Evolutionary conservation across 2,888 invertebrate species (phyloP), one percentile per base, ranked within the genome.

Genomic region (Lymantria monacha): DNA sequence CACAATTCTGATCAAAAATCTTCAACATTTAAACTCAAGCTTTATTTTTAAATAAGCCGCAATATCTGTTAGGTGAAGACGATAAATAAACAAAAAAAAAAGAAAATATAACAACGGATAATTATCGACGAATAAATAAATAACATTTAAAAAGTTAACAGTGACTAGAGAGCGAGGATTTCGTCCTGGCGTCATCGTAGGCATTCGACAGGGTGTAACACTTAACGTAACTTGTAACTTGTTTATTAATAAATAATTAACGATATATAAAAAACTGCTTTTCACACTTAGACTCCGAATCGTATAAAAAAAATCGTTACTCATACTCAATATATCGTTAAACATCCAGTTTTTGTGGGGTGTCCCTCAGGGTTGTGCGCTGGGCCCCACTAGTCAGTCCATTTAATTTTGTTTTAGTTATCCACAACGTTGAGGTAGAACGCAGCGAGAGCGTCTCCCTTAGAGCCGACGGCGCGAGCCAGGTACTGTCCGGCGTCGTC

Each of bases 401-500:
- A 62, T 66, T 49, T 41, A 13, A 7, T 40, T 30, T 66, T 45
- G 13, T 33, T 33, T 83, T 85, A 91, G 61, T 80, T 75, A 66
- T 91, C 91, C 63, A 82, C 73, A 59, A 97, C 96, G 90, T 97
- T 97, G 42, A 97, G 92, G 59, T 97, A 96, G 93, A 97, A 97
- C 66, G 97, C 95, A 47, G 96, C 94, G 55, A 94, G 93, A 47
- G 95, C 93, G 87, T 97, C 97, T 62, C 96, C 96, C 87, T 96
- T 96, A 84, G 96, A 96, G 78, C 96, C 96, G 61, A 96, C 95
- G 31, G 96, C 96, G 73, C 96, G 95, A 13, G 96, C 96, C 70
- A 95, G 94, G 84, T 98, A 98, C 85, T 97, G 97, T 41, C 97
- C 97, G 61, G 96, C 93, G 87, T 98, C 97, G 69, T 94, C 94